Evolutionary conservation across 1,140 invertebrate genomes (phyloP), one percentile per base, ranked within the genome.

Genomic region (Pinna nobilis): DNA sequence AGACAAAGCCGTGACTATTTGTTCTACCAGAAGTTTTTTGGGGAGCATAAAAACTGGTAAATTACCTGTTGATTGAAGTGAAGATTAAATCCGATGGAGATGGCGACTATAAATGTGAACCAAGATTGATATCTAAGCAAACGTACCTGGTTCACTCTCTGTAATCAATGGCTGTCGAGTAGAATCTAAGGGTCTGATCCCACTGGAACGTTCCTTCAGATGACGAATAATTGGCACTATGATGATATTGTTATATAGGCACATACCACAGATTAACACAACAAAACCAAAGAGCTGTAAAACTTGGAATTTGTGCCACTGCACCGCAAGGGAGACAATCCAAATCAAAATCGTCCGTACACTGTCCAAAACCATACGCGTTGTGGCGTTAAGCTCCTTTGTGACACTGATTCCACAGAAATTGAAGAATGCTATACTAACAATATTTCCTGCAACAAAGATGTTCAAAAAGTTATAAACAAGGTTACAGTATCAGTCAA

Each of bases 361-460:
- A 74, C 94, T 95, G 84, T 98, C 97, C 37, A 98, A 90, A 6
- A 98, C 94, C 94, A 98, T 96, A 79, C 97, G 91, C 2, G 96
- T 97, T 0, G 96, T 97, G 15, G 96, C 96, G 50, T 80, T 85
- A 15, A 86, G 92, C 88, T 97, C 95, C 90, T 98, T 98, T 0
- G 97, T 97, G n/a, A 99, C 95, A 84, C 94, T 96, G 28, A 99
- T 94, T 25, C 97, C 97, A 84, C 96, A 94, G 90, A 97, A 99
- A 88, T 98, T 98, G 90, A 98, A 98, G 86, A 98, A 97, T 2
- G 97, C 96, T 80, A 98, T 98, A 65, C 96, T 97, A 5, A 97
- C 82, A 15, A 95, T 92, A n/a, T 95, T 97, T 74, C 95, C 95
- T 92, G 88, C 41, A 83, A 79, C 44, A 71, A 9, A n/a, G n/a